Conservation (phyloP, 2,888 invertebrate genomes). For the Cryptocheilus praepositus region DNA sequence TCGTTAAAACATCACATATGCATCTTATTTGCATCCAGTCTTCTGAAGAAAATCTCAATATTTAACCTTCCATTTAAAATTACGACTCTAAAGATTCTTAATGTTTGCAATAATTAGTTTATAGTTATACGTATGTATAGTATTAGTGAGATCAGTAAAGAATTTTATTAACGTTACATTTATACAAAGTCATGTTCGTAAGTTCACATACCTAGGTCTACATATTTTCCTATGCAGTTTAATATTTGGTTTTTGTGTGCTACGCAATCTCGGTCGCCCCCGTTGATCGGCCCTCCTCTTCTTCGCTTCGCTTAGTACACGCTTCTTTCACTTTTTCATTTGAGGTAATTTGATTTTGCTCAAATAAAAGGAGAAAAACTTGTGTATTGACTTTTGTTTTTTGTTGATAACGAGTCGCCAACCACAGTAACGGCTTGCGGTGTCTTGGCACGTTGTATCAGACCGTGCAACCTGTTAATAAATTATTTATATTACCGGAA, state of each 20-base stretch:
- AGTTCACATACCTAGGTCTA: constrained; percentile 64
- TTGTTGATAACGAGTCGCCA: constrained; percentile 68
- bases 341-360: constrained; percentile 74
- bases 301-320: constrained; percentile 5
- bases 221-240: constrained; percentile 67
- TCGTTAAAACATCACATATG: constrained; percentile 65
- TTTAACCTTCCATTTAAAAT: constrained; percentile 48
- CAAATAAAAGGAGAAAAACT: constrained; percentile 72
- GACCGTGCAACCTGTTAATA: constrained; percentile 46
- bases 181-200: constrained; percentile 70
- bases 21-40: constrained; percentile 61
- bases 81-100: constrained; percentile 46
- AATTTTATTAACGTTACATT: constrained; percentile 70
- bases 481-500: not conserved
- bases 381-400: constrained; percentile 72
- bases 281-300: constrained; percentile 26
- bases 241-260: constrained; percentile 71
- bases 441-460: constrained; percentile 45
- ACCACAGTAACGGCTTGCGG: constrained; percentile 52
- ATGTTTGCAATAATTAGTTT: constrained; percentile 48
- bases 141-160: constrained; percentile 71
- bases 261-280: constrained; percentile 56
- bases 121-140: constrained; percentile 25
- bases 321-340: constrained; percentile 62
- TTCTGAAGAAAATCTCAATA: constrained; percentile 59